Evolutionary conservation across 2,888 invertebrate species (phyloP).

Genomic region (Hirudinaria manillensis): DNA sequence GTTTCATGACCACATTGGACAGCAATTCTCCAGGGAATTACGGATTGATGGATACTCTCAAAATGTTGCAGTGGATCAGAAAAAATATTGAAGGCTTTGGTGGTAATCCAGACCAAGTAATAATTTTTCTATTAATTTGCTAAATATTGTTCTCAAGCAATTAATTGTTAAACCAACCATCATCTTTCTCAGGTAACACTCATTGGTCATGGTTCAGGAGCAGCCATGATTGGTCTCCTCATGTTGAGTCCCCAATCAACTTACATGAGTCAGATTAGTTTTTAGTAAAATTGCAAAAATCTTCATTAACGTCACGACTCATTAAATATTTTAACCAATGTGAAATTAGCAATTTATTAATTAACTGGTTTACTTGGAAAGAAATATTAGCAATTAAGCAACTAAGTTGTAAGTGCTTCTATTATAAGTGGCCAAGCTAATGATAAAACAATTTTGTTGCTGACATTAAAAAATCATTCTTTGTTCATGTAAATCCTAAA

Average conservation of each 20-base stretch:
- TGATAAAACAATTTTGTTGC: too few species aligned
- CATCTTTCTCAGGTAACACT: constrained; percentile 60
- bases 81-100: constrained; percentile 73
- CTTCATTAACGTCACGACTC: background rate
- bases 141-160: background rate
- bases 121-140: background rate
- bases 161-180: background rate
- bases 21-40: constrained; percentile 58
- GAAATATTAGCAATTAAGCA: too few species aligned
- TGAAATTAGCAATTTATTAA: too few species aligned
- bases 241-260: constrained; percentile 48
- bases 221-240: constrained; percentile 55
- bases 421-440: too few species aligned
- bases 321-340: too few species aligned
- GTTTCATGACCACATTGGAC: constrained; percentile 58
- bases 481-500: too few species aligned
- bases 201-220: constrained; percentile 71
- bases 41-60: constrained; percentile 57
- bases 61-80: constrained; percentile 58
- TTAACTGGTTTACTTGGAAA: too few species aligned
- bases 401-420: too few species aligned
- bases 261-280: background rate
- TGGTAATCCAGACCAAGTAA: constrained; percentile 67
- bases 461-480: too few species aligned
- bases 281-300: background rate